A percentile compares a stretch with the other conserved stretches of the same genome.
These are phyloP conservation scores for Coptodon rendalli DNA, from an alignment of 2,113 vertebrate genomes.

Conservation along the genomic window DNA sequence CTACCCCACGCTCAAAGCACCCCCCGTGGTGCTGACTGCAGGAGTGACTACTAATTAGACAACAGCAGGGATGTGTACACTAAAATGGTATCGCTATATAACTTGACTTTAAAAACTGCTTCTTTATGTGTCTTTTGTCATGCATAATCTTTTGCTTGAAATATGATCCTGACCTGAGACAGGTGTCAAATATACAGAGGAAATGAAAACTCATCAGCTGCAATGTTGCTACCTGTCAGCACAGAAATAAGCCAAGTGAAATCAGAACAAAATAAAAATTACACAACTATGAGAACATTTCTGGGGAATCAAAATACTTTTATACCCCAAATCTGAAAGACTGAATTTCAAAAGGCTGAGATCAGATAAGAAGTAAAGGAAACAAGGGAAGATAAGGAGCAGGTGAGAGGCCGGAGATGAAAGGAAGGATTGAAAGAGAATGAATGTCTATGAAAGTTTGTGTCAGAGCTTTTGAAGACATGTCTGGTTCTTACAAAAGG, in stretches of 20 bases:
- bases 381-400: not conserved
- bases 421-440: not conserved
- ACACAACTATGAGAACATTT: not conserved
- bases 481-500: conserved; percentile 1
- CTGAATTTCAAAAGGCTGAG: not conserved
- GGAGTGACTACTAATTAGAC: conserved; percentile 37
- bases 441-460: conserved; percentile 7
- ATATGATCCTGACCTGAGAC: not conserved
- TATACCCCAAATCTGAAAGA: not conserved
- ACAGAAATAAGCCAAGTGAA: not conserved
- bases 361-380: not conserved
- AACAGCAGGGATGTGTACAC: not conserved
- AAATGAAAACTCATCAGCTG: not conserved
- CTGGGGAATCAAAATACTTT: not conserved
- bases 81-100: not conserved
- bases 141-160: not conserved
- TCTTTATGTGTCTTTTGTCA: not conserved
- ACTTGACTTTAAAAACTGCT: not conserved
- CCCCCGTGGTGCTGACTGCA: not conserved
- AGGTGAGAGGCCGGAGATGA: not conserved
- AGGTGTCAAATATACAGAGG: not conserved
- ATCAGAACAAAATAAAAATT: not conserved
- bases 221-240: not conserved
- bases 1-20: not conserved
- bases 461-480: conserved; percentile 26